phyloP scores from a whole-genome alignment of 1,140 invertebrate species.

The Acromyrmex charruanus region DNA sequence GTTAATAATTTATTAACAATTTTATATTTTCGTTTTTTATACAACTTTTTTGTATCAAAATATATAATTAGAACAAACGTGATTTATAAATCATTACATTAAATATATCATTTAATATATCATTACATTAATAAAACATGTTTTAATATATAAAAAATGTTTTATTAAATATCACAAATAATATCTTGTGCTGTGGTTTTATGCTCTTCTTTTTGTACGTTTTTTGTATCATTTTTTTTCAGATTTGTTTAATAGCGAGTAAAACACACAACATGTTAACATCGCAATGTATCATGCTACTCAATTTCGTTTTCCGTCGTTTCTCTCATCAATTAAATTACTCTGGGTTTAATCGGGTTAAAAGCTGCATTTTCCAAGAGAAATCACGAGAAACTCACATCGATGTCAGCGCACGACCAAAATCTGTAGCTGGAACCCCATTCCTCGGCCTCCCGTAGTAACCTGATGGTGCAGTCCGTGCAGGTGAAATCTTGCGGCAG shows the following conservation, averaged over 20 bases:
- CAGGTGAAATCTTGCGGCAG: slow-evolving; percentile 95
- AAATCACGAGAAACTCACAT: slow-evolving; percentile 88
- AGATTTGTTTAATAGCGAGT: not conserved
- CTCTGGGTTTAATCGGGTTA: slow-evolving; percentile 20
- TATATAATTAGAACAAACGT: too few species aligned
- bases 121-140: too few species aligned
- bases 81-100: too few species aligned
- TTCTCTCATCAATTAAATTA: not conserved
- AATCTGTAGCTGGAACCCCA: slow-evolving; percentile 95
- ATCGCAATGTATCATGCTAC: not conserved
- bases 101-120: too few species aligned
- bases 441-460: slow-evolving; percentile 95
- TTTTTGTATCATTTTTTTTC: not conserved
- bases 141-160: too few species aligned
- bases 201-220: too few species aligned
- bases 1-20: not conserved
- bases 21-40: slow-evolving; percentile 1
- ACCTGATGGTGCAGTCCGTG: slow-evolving; percentile 94
- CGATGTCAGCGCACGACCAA: slow-evolving; percentile 98
- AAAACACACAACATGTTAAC: not conserved
- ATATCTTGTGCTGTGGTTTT: too few species aligned
- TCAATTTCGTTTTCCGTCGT: not conserved
- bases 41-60: not conserved
- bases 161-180: too few species aligned
- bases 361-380: slow-evolving; percentile 25